phyloP scores from a whole-genome alignment of 2,797 vertebrate species.

The Xyrichtys novacula region DNA sequence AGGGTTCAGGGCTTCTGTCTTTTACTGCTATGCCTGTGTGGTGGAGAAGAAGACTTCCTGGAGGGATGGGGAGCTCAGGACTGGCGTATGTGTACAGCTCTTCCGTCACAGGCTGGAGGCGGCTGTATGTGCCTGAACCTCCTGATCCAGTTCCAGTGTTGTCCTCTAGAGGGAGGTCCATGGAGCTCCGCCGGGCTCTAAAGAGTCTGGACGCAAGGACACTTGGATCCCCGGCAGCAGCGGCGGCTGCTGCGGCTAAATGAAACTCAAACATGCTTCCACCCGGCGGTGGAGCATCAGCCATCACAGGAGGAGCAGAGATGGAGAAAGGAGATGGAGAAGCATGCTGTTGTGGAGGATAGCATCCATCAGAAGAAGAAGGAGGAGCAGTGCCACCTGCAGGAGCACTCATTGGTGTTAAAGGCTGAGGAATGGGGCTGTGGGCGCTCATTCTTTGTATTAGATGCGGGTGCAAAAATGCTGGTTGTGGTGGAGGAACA shows the following conservation, averaged over 20 bases:
- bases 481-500: slow-evolving; percentile 84
- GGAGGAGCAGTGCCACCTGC: slow-evolving; percentile 55
- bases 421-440: slow-evolving; percentile 84
- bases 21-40: slow-evolving; percentile 76
- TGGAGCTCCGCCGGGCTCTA: slow-evolving; percentile 88
- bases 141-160: slow-evolving; percentile 67
- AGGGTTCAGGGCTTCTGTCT: slow-evolving; percentile 93
- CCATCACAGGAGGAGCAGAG: slow-evolving; percentile 91
- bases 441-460: slow-evolving; percentile 88
- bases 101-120: slow-evolving; percentile 96
- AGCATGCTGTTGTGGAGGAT: slow-evolving; percentile 82
- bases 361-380: slow-evolving; percentile 76
- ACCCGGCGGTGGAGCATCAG: slow-evolving; percentile 71
- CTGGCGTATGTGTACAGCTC: slow-evolving; percentile 88
- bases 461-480: slow-evolving; percentile 89
- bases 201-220: slow-evolving; percentile 85
- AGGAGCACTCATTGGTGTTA: slow-evolving; percentile 82
- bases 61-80: slow-evolving; percentile 88
- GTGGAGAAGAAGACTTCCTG: slow-evolving; percentile 88
- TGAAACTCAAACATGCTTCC: slow-evolving; percentile 95
- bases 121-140: slow-evolving; percentile 83
- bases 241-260: slow-evolving; percentile 84
- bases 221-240: slow-evolving; percentile 77
- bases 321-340: slow-evolving; percentile 88
- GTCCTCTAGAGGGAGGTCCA: slow-evolving; percentile 93